These are phyloP conservation scores for Salminus brasiliensis DNA, from an alignment of 2,113 vertebrate genomes.

Conservation along the genomic window DNA sequence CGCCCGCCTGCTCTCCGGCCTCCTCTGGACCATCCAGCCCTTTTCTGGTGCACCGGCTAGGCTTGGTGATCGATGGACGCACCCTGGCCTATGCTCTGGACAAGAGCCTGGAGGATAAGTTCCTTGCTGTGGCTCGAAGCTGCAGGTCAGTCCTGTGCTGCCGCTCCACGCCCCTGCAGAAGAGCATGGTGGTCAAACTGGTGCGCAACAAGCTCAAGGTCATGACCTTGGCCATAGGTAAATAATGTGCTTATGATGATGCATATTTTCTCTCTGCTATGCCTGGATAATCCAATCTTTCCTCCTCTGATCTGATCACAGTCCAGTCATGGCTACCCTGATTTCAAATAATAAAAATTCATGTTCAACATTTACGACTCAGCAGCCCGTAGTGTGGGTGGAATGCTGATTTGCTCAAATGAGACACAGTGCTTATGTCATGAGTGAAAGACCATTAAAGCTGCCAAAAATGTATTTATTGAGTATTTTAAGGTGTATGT, in stretches of 20 bases:
- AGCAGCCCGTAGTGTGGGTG: too few relatives aligned
- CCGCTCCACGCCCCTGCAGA: slow-evolving; percentile 93
- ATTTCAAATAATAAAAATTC: too few relatives aligned
- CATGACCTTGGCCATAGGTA: slow-evolving; percentile 97
- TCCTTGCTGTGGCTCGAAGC: slow-evolving; percentile 86
- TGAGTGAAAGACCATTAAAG: too few relatives aligned
- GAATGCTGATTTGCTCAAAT: too few relatives aligned
- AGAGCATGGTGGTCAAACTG: slow-evolving; percentile 97
- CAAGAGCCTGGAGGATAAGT: slow-evolving; percentile 87
- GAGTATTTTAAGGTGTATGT: too few relatives aligned
- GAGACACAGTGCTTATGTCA: too few relatives aligned
- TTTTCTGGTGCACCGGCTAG: slow-evolving; percentile 75
- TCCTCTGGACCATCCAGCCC: slow-evolving; percentile 47
- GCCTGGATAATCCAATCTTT: too few relatives aligned
- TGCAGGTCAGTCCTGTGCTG: slow-evolving; percentile 94
- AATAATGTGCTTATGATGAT: background rate
- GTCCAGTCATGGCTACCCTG: too few relatives aligned
- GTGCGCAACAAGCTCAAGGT: slow-evolving; percentile 95
- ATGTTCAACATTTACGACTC: too few relatives aligned
- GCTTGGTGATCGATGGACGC: slow-evolving; percentile 92
- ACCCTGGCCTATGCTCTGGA: slow-evolving; percentile 93
- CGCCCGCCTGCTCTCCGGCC: slow-evolving; percentile 43
- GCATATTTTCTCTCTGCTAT: background rate
- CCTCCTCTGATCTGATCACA: too few relatives aligned
- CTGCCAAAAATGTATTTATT: too few relatives aligned